Evolutionary conservation across 2,888 invertebrate genomes (phyloP), one percentile per base, ranked within the genome.

Genomic region (Tachystola acroxantha): DNA sequence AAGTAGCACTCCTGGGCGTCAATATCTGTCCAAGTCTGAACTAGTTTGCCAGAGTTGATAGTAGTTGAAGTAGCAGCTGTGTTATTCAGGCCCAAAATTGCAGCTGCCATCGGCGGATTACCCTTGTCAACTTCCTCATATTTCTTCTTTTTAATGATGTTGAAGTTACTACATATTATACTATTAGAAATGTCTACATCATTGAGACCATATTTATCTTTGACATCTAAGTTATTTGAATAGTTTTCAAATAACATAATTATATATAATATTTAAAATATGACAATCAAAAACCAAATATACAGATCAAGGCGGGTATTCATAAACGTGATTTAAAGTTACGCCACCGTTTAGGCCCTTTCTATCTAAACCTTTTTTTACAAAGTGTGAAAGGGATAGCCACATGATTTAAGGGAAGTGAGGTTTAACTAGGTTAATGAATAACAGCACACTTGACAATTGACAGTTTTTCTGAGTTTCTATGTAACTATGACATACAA

Each of bases 1-100:
- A 91, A 63, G 47, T 81, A 88, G 16, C 73, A 57, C 45, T 78
- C 68, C 57, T 88, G 89, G 1, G 88, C 85, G 47, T 85, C 86
- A 48, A 79, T 65, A 51, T 90, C 89, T 27, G 80, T 80, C 74
- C 89, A 90, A 7, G 14, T 13, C 3, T 13, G n/a, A 2, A 7
- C 7, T 10, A n/a, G 25, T 16, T 33, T 25, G 7, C 10, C 25
- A 13, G n/a, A 7, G 5, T 3, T 5, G 11, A 5, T 10, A 14
- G 32, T 10, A 13, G 24, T 5, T 2, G 6, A 13, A 9, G 48
- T 14, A 12, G 67, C 62, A 39, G 54, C 57, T 42, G 85, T 85
- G 41, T 86, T 86, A 25, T 78, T 55, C 11, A 73, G 36, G 4
- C 86, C 86, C 11, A 85, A 40, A 28, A 78, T 43, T 34, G 80